Percentiles rank a stretch among this genome's conserved stretches.
Evolutionary conservation across 1,140 invertebrate species (phyloP).

Genomic region (Caerostris extrusa): DNA sequence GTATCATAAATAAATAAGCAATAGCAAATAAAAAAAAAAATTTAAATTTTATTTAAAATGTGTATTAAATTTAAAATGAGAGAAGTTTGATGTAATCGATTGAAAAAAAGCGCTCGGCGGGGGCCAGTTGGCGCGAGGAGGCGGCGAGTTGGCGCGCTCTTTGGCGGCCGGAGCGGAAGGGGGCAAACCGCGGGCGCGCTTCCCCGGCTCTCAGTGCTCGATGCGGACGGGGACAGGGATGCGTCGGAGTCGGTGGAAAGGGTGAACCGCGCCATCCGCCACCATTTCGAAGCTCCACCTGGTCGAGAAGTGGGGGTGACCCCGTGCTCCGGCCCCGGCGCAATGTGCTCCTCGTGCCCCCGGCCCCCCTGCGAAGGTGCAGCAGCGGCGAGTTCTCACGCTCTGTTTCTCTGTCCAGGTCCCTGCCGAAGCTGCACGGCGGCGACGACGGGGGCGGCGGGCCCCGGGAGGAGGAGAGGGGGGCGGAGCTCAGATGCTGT

Average conservation of each 20-base stretch:
- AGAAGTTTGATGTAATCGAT: too few species aligned
- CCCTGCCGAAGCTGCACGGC: constrained; percentile 92
- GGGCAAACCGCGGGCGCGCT: constrained; percentile 1
- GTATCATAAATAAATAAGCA: too few species aligned
- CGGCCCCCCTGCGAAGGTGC: constrained; percentile 83
- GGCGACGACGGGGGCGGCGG: constrained; percentile 81
- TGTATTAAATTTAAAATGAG: too few species aligned
- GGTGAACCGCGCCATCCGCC: neutral
- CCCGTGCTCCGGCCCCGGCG: constrained; percentile 94
- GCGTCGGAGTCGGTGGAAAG: constrained; percentile 65
- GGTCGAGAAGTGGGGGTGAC: constrained; percentile 97
- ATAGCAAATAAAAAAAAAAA: too few species aligned
- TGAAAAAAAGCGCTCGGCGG: neutral
- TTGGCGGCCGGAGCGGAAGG: neutral
- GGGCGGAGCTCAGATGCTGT: constrained; percentile 35
- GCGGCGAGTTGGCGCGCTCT: neutral
- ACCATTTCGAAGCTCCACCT: constrained; percentile 96
- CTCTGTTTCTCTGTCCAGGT: constrained; percentile 85
- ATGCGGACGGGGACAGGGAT: constrained; percentile 50
- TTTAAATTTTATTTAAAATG: too few species aligned
- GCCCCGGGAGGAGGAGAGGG: constrained; percentile 85
- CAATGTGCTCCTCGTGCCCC: constrained; percentile 87
- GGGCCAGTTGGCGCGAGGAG: neutral
- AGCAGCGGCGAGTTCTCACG: constrained; percentile 83
- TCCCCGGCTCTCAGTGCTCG: constrained; percentile 8